These are phyloP conservation scores for Alfaro cultratus DNA, from an alignment of 2,797 vertebrate genomes.

Conservation along the genomic window DNA sequence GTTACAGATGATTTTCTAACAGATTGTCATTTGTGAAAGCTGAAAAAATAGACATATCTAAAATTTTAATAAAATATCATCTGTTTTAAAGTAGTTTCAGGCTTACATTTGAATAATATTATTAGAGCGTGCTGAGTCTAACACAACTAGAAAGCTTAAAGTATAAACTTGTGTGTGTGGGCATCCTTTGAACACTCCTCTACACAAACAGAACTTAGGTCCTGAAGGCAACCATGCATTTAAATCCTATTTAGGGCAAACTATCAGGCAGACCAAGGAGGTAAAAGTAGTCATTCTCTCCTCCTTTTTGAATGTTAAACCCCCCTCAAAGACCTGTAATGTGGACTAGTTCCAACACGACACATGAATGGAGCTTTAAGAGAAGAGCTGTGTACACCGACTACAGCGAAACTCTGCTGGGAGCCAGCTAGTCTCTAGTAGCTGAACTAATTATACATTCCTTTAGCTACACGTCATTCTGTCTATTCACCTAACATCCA, in stretches of 20 bases:
- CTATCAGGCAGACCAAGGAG: slow-evolving; percentile 41
- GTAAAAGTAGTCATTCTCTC: slow-evolving; percentile 57
- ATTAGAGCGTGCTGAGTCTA: not conserved
- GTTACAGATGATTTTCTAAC: not conserved
- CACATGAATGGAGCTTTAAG: slow-evolving; percentile 63
- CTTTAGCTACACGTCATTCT: slow-evolving; percentile 58
- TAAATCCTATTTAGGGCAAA: slow-evolving; percentile 78
- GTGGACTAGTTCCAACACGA: slow-evolving; percentile 51
- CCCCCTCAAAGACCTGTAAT: slow-evolving; percentile 49
- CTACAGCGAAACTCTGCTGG: slow-evolving; percentile 26
- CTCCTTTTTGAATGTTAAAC: slow-evolving; percentile 40
- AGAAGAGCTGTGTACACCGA: slow-evolving; percentile 44
- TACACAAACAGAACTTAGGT: slow-evolving; percentile 80
- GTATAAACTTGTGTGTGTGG: slow-evolving; percentile 6
- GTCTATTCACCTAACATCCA: slow-evolving; percentile 42
- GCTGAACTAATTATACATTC: slow-evolving; percentile 71
- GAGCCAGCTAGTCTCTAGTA: slow-evolving; percentile 41
- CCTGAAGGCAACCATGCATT: slow-evolving; percentile 70
- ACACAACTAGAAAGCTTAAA: not conserved
- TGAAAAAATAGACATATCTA: not conserved
- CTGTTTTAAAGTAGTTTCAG: not conserved
- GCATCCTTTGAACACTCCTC: slow-evolving; percentile 80
- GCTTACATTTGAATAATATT: not conserved
- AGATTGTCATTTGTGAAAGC: not conserved
- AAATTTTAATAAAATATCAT: not conserved